phyloP scores from a whole-genome alignment of 2,888 invertebrate genomes.

The Antheraea assamensis region DNA sequence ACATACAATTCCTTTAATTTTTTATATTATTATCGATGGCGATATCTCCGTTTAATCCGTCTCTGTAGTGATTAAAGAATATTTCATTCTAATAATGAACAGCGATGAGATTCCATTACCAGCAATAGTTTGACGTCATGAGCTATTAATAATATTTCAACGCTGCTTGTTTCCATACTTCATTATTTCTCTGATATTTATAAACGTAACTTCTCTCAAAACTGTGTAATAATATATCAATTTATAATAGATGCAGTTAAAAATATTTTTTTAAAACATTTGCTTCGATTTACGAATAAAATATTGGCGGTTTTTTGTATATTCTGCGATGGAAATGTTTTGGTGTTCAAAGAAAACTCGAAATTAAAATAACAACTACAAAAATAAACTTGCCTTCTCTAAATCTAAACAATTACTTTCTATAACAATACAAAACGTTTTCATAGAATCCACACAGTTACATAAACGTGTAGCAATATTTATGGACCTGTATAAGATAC shows the following conservation, averaged over 20 bases:
- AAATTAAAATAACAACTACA: not conserved
- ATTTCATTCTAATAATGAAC: not conserved
- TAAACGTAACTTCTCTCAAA: not conserved
- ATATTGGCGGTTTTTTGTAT: no score
- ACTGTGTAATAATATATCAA: not conserved
- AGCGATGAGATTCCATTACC: not conserved
- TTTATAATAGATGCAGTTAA: not conserved
- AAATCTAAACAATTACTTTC: not conserved
- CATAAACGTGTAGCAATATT: no score
- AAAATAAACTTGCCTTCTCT: not conserved
- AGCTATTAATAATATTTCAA: not conserved
- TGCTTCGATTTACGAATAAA: not conserved
- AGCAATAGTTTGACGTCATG: not conserved
- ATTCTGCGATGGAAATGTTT: not conserved
- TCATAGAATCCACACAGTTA: no score
- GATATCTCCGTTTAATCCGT: not conserved
- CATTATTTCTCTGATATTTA: conserved; percentile 18
- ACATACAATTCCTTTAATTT: no score
- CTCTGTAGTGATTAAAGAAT: not conserved
- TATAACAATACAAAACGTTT: not conserved
- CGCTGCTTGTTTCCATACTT: conserved; percentile 3
- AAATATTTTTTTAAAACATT: not conserved
- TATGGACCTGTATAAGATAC: no score
- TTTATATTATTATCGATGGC: no score
- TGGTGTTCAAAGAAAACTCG: not conserved